A percentile compares a stretch with the other conserved stretches of the same genome.
Evolutionary conservation across 2,888 invertebrate genomes (phyloP).

Genomic region (Archips xylosteana): DNA sequence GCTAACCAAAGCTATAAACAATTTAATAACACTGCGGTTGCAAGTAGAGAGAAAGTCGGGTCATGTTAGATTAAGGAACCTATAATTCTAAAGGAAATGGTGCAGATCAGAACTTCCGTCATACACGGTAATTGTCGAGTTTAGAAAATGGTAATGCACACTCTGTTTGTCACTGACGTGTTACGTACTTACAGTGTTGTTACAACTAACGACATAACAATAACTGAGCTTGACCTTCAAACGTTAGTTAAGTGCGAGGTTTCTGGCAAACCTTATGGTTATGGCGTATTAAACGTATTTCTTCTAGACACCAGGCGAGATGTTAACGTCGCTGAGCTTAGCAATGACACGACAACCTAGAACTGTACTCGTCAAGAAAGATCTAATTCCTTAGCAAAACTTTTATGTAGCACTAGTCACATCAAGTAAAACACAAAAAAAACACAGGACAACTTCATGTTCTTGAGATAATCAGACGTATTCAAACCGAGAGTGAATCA

Average conservation of each 20-base stretch:
- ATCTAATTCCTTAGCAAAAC: neutral
- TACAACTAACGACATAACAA: conserved; percentile 59
- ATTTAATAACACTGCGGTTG: conserved; percentile 52
- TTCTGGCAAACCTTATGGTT: conserved; percentile 54
- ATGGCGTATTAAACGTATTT: neutral
- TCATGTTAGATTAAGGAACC: conserved; percentile 60
- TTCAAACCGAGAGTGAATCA: conserved; percentile 53
- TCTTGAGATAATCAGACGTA: conserved; percentile 32
- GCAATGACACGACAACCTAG: neutral
- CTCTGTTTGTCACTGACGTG: conserved; percentile 35
- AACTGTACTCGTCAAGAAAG: conserved; percentile 6
- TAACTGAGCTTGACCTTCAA: conserved; percentile 71
- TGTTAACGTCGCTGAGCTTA: neutral
- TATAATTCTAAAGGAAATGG: conserved; percentile 68
- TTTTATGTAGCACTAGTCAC: conserved; percentile 8
- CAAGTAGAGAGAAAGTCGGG: conserved; percentile 65
- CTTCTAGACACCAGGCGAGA: neutral
- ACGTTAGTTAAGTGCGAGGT: conserved; percentile 56
- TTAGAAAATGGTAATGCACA: conserved; percentile 38
- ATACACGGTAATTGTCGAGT: conserved; percentile 46
- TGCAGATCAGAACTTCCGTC: conserved; percentile 65
- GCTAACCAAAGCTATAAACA: conserved; percentile 50
- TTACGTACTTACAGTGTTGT: conserved; percentile 34
- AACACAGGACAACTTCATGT: conserved; percentile 21
- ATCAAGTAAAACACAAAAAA: conserved; percentile 21